phyloP scores from a whole-genome alignment of 2,113 vertebrate species.

The Oreochromis niloticus region DNA sequence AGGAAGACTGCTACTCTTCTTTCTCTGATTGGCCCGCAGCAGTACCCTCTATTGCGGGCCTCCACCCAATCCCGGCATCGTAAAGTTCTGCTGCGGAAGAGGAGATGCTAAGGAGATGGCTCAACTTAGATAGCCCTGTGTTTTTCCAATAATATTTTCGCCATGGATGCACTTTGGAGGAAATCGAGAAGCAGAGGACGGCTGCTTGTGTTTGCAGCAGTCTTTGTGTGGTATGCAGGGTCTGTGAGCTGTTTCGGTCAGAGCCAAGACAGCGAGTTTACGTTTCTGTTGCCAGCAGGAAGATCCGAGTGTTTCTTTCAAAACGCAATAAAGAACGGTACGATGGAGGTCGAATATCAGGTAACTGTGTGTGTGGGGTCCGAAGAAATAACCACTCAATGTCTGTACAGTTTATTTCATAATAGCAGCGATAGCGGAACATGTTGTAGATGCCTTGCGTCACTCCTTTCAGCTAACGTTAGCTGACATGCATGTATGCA shows the following conservation, averaged over 20 bases:
- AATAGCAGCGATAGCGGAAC: background rate
- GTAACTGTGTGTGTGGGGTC: slow-evolving; percentile 46
- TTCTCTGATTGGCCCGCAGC: slow-evolving; percentile 39
- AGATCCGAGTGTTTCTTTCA: slow-evolving; percentile 84
- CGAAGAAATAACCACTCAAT: background rate
- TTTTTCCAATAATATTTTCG: background rate
- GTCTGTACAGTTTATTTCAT: background rate
- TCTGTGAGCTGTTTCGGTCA: slow-evolving; percentile 41
- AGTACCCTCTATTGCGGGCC: background rate
- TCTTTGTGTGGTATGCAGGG: slow-evolving; percentile 4
- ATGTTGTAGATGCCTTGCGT: background rate
- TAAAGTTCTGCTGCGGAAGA: slow-evolving; percentile 67
- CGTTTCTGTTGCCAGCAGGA: slow-evolving; percentile 81
- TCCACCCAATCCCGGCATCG: slow-evolving; percentile 35
- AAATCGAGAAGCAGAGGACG: background rate
- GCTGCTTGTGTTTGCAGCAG: background rate
- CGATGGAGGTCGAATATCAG: slow-evolving; percentile 88
- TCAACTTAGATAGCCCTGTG: slow-evolving; percentile 30
- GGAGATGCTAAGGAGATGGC: slow-evolving; percentile 40
- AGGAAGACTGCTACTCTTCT: slow-evolving; percentile 11
- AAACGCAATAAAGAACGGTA: slow-evolving; percentile 69
- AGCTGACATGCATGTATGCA: background rate
- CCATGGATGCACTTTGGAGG: slow-evolving; percentile 16
- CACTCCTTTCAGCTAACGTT: background rate
- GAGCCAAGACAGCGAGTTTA: slow-evolving; percentile 81